Percentiles rank a stretch among this genome's conserved stretches.
phyloP scores from a whole-genome alignment of 2,797 vertebrate genomes.

The Aplochiton taeniatus region DNA sequence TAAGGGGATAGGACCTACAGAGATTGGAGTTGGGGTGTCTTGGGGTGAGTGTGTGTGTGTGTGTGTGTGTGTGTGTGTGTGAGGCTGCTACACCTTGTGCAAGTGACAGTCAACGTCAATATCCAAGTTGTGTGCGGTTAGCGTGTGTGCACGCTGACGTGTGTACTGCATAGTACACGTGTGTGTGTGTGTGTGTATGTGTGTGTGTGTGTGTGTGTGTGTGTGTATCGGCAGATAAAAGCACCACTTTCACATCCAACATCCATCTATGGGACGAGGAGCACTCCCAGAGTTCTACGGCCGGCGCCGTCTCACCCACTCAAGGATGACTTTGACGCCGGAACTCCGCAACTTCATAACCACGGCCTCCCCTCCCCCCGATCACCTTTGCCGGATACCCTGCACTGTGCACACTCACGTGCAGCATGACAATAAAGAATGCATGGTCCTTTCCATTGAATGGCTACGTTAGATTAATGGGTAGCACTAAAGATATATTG shows the following conservation, averaged over 20 bases:
- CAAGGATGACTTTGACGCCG: neutral
- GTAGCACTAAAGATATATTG: conserved; percentile 33
- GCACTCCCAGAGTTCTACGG: neutral
- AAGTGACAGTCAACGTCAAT: too few species aligned
- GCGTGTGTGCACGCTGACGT: neutral
- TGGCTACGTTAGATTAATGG: conserved; percentile 44
- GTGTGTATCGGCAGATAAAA: neutral
- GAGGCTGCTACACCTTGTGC: neutral
- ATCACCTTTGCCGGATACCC: neutral
- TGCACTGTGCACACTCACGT: conserved; percentile 25
- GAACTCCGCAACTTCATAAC: neutral
- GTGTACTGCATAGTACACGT: conserved; percentile 1
- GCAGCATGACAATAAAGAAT: conserved; percentile 47
- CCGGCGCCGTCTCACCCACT: neutral
- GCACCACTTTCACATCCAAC: neutral
- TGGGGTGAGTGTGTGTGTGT: too few species aligned
- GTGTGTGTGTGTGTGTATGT: neutral
- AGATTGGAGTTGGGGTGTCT: neutral
- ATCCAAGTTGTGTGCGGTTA: too few species aligned
- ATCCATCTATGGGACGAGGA: neutral
- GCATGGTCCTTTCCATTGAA: conserved; percentile 57
- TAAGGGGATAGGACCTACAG: neutral
- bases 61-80: neutral
- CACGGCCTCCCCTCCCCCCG: neutral
- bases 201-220: conserved; percentile 1